phyloP scores from a whole-genome alignment of 2,113 vertebrate genomes.

The Nerophis ophidion region DNA sequence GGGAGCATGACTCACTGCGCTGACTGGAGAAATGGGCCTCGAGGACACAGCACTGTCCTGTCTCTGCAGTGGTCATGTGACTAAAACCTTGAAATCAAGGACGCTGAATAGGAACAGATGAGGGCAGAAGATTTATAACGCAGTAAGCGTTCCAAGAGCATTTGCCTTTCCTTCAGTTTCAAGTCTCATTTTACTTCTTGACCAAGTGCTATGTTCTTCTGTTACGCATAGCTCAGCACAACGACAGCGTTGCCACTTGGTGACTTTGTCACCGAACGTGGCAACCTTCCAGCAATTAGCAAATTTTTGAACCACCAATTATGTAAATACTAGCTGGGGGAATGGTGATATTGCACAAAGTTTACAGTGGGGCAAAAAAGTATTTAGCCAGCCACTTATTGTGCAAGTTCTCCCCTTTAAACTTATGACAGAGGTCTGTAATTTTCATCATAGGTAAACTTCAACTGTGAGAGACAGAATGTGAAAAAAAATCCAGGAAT shows the following conservation, averaged over 20 bases:
- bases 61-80: conserved; percentile 23
- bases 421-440: too few relatives aligned
- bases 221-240: background rate
- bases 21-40: conserved; percentile 31
- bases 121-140: conserved; percentile 22
- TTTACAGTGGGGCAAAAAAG: too few relatives aligned
- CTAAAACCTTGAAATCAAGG: conserved; percentile 28
- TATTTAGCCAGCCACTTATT: too few relatives aligned
- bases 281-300: too few relatives aligned
- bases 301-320: too few relatives aligned
- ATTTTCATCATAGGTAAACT: too few relatives aligned
- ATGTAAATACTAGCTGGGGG: too few relatives aligned
- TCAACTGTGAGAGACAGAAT: too few relatives aligned
- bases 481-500: too few relatives aligned
- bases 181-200: conserved; percentile 1
- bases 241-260: background rate
- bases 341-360: too few relatives aligned
- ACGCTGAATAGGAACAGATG: conserved; percentile 27
- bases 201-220: background rate
- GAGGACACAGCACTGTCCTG: conserved; percentile 25
- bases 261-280: too few relatives aligned
- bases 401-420: too few relatives aligned
- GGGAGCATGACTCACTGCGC: conserved; percentile 49
- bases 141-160: background rate
- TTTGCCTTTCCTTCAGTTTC: conserved; percentile 12